Percentiles rank a stretch among this genome's conserved stretches.
Conservation (phyloP, 1,140 invertebrate species). For the Eubasilissa regina region DNA sequence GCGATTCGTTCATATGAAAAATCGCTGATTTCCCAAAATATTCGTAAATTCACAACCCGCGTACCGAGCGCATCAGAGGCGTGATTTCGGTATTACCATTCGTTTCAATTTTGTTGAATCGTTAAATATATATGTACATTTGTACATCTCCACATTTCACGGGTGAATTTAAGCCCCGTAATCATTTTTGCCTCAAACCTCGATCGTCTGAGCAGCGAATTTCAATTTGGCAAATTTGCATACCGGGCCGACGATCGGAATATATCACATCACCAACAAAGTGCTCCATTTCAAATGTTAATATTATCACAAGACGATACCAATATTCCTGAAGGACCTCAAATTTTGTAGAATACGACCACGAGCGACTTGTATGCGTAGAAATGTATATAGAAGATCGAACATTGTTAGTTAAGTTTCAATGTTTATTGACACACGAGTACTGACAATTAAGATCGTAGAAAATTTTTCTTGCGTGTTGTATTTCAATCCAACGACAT, state of each 20-base stretch:
- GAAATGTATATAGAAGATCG: too few relatives aligned
- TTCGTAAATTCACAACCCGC: not conserved
- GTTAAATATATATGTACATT: constrained; percentile 21
- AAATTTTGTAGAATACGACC: too few relatives aligned
- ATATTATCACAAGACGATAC: not conserved
- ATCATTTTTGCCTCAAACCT: constrained; percentile 56
- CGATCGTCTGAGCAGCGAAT: constrained; percentile 55
- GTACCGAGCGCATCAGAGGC: not conserved
- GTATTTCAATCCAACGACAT: too few relatives aligned
- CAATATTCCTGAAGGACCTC: too few relatives aligned
- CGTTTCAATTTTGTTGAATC: constrained; percentile 18
- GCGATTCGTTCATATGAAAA: not conserved
- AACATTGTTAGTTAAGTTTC: too few relatives aligned
- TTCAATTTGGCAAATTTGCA: constrained; percentile 59
- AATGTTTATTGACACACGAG: too few relatives aligned
- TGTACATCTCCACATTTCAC: constrained; percentile 6
- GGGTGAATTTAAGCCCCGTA: constrained; percentile 43
- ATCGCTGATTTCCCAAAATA: constrained; percentile 1
- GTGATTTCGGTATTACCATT: constrained; percentile 29
- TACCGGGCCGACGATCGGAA: constrained; percentile 36
- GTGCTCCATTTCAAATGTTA: not conserved
- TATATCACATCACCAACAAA: not conserved
- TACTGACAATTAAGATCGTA: too few relatives aligned
- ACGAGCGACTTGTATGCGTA: too few relatives aligned
- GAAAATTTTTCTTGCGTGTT: too few relatives aligned